Percentiles rank a stretch among this genome's conserved stretches.
These are phyloP conservation scores for Plutella xylostella DNA, from an alignment of 2,888 invertebrate genomes.

Conservation along the genomic window DNA sequence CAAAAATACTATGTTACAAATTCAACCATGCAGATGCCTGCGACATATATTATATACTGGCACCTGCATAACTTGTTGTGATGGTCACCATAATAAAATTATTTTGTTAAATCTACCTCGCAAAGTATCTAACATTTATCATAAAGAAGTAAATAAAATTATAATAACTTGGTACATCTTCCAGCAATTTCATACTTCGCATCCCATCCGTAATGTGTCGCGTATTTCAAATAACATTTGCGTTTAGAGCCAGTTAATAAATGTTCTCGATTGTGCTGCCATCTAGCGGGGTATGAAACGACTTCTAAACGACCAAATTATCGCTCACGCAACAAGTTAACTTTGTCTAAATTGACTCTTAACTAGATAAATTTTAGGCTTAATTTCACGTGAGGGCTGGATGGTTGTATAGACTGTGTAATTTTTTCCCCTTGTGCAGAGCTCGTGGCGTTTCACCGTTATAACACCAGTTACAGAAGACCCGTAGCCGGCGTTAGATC, in stretches of 20 bases:
- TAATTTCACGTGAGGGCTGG: neutral
- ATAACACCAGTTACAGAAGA: neutral
- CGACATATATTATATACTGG: too few species aligned
- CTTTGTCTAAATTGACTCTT: neutral
- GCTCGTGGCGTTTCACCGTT: neutral
- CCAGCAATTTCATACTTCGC: slow-evolving; percentile 1
- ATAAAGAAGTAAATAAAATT: too few species aligned
- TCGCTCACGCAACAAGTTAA: neutral
- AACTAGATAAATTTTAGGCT: neutral
- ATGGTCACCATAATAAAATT: too few species aligned
- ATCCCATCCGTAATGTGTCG: neutral
- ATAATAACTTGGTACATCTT: too few species aligned
- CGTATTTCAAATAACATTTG: slow-evolving; percentile 1
- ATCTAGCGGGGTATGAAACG: slow-evolving; percentile 1
- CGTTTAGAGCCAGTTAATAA: neutral
- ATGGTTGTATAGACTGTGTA: neutral
- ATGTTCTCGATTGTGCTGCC: neutral
- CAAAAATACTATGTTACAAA: too few species aligned
- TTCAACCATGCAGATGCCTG: too few species aligned
- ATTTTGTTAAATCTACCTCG: too few species aligned
- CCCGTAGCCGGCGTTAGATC: too few species aligned
- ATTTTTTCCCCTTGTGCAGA: neutral
- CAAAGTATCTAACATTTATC: too few species aligned
- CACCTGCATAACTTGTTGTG: too few species aligned
- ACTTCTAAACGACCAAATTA: neutral